Evolutionary conservation across 2,797 vertebrate species (phyloP).

Genomic region (Molossus molossus): DNA sequence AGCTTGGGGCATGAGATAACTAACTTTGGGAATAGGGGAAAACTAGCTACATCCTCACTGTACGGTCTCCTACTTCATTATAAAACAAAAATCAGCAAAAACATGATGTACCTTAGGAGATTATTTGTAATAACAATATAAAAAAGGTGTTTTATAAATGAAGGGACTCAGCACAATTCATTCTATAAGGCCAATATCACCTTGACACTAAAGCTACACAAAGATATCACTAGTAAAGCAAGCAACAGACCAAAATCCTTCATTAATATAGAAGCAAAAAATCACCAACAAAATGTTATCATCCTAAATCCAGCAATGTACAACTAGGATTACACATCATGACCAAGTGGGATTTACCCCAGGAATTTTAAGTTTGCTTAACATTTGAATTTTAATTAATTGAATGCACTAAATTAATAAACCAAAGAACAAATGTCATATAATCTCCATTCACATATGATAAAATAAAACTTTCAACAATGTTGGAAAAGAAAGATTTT

Average conservation of each 20-base stretch:
- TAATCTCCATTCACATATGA: neutral
- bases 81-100: neutral
- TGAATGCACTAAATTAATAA: neutral
- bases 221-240: neutral
- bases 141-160: neutral
- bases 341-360: neutral
- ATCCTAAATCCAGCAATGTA: neutral
- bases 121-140: neutral
- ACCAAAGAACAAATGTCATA: neutral
- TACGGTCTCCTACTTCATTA: neutral
- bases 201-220: neutral
- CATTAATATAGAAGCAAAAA: neutral
- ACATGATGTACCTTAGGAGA: neutral
- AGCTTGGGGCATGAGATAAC: neutral
- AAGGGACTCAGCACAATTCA: neutral
- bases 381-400: neutral
- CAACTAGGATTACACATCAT: neutral
- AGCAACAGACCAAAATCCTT: neutral
- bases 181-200: neutral
- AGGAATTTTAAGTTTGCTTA: neutral
- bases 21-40: slow-evolving; percentile 14
- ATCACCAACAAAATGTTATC: neutral
- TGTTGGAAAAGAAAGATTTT: neutral
- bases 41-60: neutral
- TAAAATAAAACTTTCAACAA: neutral